Percentiles rank a stretch among this genome's conserved stretches.
phyloP scores from a whole-genome alignment of 2,797 vertebrate species.

The Schizopygopsis pylzovi region DNA sequence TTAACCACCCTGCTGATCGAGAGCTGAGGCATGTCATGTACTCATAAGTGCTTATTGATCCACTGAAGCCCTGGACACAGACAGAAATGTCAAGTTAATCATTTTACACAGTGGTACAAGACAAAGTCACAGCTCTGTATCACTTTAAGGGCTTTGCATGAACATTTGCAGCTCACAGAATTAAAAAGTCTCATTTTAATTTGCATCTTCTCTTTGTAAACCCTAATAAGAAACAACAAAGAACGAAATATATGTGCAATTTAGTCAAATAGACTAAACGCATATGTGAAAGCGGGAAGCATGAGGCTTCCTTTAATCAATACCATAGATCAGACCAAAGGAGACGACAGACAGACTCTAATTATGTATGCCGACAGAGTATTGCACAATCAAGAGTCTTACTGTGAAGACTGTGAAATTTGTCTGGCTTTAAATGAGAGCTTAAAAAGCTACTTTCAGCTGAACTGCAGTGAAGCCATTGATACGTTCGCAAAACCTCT shows the following conservation, averaged over 20 bases:
- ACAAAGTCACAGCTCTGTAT: background rate
- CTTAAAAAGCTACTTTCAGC: slow-evolving; percentile 22
- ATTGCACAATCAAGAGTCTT: slow-evolving; percentile 18
- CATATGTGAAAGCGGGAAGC: background rate
- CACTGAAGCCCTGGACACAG: slow-evolving; percentile 37
- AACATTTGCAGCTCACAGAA: background rate
- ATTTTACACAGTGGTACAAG: slow-evolving; percentile 58
- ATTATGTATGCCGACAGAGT: slow-evolving; percentile 31
- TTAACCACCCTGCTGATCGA: slow-evolving; percentile 9
- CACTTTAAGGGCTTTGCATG: background rate
- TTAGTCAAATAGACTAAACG: background rate
- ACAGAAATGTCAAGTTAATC: slow-evolving; percentile 66
- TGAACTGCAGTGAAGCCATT: slow-evolving; percentile 5
- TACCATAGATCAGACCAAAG: background rate
- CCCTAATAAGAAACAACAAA: background rate
- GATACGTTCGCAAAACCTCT: slow-evolving; percentile 14
- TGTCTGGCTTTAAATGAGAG: slow-evolving; percentile 13
- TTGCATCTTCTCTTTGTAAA: background rate
- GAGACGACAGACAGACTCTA: background rate
- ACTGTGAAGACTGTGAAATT: background rate
- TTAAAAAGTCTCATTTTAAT: slow-evolving; percentile 2
- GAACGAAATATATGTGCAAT: background rate
- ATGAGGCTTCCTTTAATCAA: slow-evolving; percentile 16
- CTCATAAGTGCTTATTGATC: slow-evolving; percentile 68
- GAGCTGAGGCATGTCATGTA: slow-evolving; percentile 36